These are phyloP conservation scores for Pseudomugil gertrudae DNA, from an alignment of 2,797 vertebrate genomes.

Conservation along the genomic window DNA sequence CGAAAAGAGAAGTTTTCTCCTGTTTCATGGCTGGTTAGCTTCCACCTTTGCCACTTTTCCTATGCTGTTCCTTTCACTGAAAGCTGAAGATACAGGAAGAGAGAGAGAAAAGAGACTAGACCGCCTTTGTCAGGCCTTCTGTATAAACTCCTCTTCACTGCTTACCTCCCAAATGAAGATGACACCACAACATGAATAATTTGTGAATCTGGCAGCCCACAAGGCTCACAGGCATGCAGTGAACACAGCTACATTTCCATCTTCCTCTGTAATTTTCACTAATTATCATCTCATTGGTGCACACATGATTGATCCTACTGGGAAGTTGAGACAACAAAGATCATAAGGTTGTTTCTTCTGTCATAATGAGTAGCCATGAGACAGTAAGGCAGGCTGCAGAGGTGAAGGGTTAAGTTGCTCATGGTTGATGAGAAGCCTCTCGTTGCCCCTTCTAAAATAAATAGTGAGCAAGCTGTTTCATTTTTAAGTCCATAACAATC, in stretches of 20 bases:
- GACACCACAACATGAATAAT: conserved; percentile 60
- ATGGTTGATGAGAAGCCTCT: conserved; percentile 37
- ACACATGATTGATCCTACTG: conserved; percentile 28
- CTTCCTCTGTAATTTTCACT: conserved; percentile 60
- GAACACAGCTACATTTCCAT: conserved; percentile 56
- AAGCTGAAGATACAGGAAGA: conserved; percentile 16
- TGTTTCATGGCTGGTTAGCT: conserved; percentile 22
- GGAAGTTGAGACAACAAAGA: conserved; percentile 61
- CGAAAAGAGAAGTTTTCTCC: conserved; percentile 19
- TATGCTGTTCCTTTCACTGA: not conserved
- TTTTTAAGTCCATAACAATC: conserved; percentile 5
- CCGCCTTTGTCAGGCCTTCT: conserved; percentile 36
- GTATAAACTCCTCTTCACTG: conserved; percentile 27
- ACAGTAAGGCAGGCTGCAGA: conserved; percentile 30
- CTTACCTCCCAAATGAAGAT: conserved; percentile 47
- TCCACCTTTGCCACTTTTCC: conserved; percentile 27
- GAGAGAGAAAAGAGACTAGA: conserved; percentile 25
- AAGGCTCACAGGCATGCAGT: conserved; percentile 40
- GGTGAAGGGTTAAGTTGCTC: conserved; percentile 56
- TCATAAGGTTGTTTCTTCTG: conserved; percentile 48
- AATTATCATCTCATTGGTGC: conserved; percentile 70
- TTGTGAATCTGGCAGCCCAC: conserved; percentile 56
- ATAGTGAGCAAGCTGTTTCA: conserved; percentile 8
- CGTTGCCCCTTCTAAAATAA: conserved; percentile 41
- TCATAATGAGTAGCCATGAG: conserved; percentile 59